Conservation (phyloP, 2,113 vertebrate genomes). For the Misgurnus mizolepis region DNA sequence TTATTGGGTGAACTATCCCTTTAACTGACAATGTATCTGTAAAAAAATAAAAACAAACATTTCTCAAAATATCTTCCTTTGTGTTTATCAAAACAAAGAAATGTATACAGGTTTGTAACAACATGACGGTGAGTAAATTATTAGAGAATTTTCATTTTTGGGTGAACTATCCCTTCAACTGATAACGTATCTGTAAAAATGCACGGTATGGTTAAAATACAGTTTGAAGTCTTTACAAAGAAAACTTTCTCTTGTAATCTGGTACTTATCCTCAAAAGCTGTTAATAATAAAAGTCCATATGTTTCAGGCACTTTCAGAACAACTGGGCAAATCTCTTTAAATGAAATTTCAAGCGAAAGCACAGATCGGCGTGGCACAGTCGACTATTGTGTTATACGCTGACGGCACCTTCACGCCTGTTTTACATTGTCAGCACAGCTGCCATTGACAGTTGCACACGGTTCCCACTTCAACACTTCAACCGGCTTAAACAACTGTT, state of each 20-base stretch:
- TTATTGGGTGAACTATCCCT: too few species aligned
- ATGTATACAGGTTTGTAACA: too few species aligned
- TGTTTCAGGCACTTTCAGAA: slow-evolving; percentile 2
- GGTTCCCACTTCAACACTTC: slow-evolving; percentile 41
- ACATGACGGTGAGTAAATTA: too few species aligned
- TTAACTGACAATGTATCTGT: too few species aligned
- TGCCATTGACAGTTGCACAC: slow-evolving; percentile 53
- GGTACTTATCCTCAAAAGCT: not conserved
- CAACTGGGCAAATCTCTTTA: slow-evolving; percentile 5
- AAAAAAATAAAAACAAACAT: too few species aligned
- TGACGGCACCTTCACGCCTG: slow-evolving; percentile 37
- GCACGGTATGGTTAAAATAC: too few species aligned
- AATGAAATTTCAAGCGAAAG: slow-evolving; percentile 3
- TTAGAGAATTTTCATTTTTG: too few species aligned
- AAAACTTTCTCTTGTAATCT: not conserved
- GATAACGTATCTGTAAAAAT: too few species aligned
- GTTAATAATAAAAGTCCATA: not conserved
- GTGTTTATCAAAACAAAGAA: too few species aligned
- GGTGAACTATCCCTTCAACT: too few species aligned
- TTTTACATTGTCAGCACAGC: slow-evolving; percentile 55
- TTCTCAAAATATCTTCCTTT: too few species aligned
- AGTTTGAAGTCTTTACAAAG: not conserved
- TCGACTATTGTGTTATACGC: slow-evolving; percentile 34
- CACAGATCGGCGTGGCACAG: slow-evolving; percentile 23
- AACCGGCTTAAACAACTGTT: slow-evolving; percentile 46